Conservation (phyloP, 2,888 invertebrate species). For the Dyspetes luteomarginatus region DNA sequence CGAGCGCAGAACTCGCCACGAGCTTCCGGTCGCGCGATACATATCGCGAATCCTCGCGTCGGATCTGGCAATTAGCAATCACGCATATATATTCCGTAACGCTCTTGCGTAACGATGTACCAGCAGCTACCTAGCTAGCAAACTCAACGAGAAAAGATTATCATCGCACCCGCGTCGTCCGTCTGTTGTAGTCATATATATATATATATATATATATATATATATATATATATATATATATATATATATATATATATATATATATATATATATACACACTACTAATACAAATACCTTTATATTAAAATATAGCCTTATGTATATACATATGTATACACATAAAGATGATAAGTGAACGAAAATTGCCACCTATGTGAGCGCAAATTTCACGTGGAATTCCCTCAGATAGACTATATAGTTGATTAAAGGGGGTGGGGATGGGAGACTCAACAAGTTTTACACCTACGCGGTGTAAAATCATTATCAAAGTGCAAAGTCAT, state of each 20-base stretch:
- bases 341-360: background rate
- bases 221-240: background rate
- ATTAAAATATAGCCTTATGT: background rate
- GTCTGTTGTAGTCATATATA: slow-evolving; percentile 38
- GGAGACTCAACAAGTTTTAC: background rate
- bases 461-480: background rate
- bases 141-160: slow-evolving; percentile 66
- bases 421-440: too few relatives aligned
- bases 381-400: slow-evolving; percentile 28
- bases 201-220: background rate
- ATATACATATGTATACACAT: background rate
- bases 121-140: slow-evolving; percentile 45
- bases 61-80: slow-evolving; percentile 80
- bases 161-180: slow-evolving; percentile 68
- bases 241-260: background rate
- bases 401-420: slow-evolving; percentile 9
- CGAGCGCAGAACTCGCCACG: slow-evolving; percentile 64
- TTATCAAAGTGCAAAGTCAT: background rate
- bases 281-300: background rate
- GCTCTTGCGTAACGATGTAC: slow-evolving; percentile 77
- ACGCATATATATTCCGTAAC: slow-evolving; percentile 79
- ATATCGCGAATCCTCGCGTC: slow-evolving; percentile 75
- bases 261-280: background rate
- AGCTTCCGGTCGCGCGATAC: slow-evolving; percentile 76
- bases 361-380: slow-evolving; percentile 41